Evolutionary conservation across 2,888 invertebrate genomes (phyloP).

Genomic region (Corbicula japonica): DNA sequence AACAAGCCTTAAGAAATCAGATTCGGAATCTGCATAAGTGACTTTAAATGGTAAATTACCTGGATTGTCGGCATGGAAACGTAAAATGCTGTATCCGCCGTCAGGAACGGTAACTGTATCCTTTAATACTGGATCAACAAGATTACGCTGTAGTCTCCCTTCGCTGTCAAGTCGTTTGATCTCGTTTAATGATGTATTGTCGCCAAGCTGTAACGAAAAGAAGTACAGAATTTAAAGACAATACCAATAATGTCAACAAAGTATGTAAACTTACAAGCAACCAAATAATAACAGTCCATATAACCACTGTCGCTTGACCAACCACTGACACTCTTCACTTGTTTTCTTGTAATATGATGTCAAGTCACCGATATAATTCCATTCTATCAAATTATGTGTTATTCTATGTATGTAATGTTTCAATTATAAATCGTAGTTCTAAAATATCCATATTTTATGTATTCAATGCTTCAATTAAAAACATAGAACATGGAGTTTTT

Average conservation of each 20-base stretch:
- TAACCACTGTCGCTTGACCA: background rate
- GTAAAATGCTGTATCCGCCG: constrained; percentile 94
- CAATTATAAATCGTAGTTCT: too few species aligned
- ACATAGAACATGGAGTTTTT: too few species aligned
- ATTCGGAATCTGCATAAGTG: too few species aligned
- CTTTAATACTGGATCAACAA: constrained; percentile 92
- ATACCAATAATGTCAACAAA: too few species aligned
- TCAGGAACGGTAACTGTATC: constrained; percentile 97
- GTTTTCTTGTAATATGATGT: background rate
- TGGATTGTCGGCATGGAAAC: constrained; percentile 95
- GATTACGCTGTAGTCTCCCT: constrained; percentile 91
- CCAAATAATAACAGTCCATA: background rate
- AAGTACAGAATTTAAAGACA: too few species aligned
- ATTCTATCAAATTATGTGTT: too few species aligned
- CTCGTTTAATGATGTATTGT: constrained; percentile 90
- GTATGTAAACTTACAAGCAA: too few species aligned
- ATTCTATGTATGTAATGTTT: too few species aligned
- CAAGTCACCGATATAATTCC: background rate
- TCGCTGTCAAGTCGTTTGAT: constrained; percentile 90
- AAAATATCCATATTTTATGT: too few species aligned
- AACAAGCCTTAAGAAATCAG: background rate
- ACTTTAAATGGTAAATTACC: constrained; percentile 88
- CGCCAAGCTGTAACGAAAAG: constrained; percentile 69
- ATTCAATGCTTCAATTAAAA: too few species aligned
- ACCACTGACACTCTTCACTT: background rate